These are phyloP conservation scores for Aricia agestis DNA, from an alignment of 1,140 invertebrate genomes.

Conservation along the genomic window DNA sequence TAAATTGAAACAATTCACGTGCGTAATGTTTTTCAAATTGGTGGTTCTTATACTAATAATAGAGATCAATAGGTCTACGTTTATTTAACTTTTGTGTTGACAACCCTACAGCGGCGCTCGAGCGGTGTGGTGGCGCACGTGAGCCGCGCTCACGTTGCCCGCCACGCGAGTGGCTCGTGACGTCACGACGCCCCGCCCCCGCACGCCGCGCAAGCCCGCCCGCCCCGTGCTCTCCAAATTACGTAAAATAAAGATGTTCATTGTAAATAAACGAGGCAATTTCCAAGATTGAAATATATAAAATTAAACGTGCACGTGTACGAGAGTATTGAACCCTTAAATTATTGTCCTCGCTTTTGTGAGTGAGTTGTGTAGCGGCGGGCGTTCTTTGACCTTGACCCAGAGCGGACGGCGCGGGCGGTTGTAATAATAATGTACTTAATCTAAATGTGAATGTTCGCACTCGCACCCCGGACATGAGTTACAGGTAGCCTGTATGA, in stretches of 20 bases:
- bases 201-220: too few species aligned
- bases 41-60: too few species aligned
- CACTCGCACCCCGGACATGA: too few species aligned
- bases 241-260: too few species aligned
- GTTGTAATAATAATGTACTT: too few species aligned
- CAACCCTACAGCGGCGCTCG: slow-evolving; percentile 10
- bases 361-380: too few species aligned
- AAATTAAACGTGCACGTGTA: neutral
- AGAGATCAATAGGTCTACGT: too few species aligned
- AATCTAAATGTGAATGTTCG: too few species aligned
- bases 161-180: slow-evolving; percentile 33
- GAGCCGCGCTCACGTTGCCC: slow-evolving; percentile 41
- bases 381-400: neutral
- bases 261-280: neutral
- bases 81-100: neutral
- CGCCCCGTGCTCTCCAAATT: neutral
- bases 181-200: slow-evolving; percentile 22
- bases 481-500: too few species aligned
- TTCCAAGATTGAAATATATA: neutral
- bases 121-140: slow-evolving; percentile 32
- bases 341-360: neutral
- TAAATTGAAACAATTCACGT: too few species aligned
- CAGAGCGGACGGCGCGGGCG: neutral
- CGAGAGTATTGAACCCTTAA: neutral
- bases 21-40: too few species aligned